phyloP scores from a whole-genome alignment of 2,888 invertebrate genomes.

The Aspidapion aeneum region DNA sequence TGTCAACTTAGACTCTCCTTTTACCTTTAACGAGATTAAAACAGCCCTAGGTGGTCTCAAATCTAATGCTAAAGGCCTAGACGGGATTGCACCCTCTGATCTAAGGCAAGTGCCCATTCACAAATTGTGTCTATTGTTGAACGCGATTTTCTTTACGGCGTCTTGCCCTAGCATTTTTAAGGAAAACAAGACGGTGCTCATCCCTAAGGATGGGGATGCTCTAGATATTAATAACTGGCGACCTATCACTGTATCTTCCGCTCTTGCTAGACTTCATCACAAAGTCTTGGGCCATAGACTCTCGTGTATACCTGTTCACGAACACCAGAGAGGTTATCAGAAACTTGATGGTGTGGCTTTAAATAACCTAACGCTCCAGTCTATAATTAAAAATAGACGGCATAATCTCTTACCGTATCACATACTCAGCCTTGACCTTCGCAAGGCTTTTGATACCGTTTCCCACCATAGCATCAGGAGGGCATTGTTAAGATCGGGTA shows the following conservation, averaged over 20 bases:
- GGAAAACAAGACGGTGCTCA: slow-evolving; percentile 16
- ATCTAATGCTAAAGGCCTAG: slow-evolving; percentile 17
- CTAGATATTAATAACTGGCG: slow-evolving; percentile 14
- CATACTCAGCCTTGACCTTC: slow-evolving; percentile 21
- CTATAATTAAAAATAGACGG: slow-evolving; percentile 12
- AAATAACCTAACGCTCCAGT: slow-evolving; percentile 22
- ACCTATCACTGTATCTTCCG: slow-evolving; percentile 21
- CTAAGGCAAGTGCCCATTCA: slow-evolving; percentile 4
- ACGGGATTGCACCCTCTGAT: slow-evolving; percentile 14
- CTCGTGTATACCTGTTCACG: slow-evolving; percentile 8
- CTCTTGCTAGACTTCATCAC: slow-evolving; percentile 13
- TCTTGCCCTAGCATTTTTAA: slow-evolving; percentile 7
- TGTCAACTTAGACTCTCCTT: background rate
- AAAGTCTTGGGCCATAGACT: slow-evolving; percentile 13
- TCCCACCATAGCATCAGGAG: slow-evolving; percentile 19
- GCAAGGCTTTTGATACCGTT: slow-evolving; percentile 28
- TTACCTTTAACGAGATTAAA: background rate
- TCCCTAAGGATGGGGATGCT: slow-evolving; percentile 19
- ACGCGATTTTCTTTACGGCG: slow-evolving; percentile 8
- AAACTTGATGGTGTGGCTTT: slow-evolving; percentile 22
- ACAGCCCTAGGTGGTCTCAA: slow-evolving; percentile 11
- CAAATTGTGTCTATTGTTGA: slow-evolving; percentile 12
- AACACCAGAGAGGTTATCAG: slow-evolving; percentile 22
- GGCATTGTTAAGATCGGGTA: slow-evolving; percentile 13
- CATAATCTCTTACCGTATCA: slow-evolving; percentile 8